Conservation (phyloP, 2,113 vertebrate species). For the Rutilus rutilus region DNA sequence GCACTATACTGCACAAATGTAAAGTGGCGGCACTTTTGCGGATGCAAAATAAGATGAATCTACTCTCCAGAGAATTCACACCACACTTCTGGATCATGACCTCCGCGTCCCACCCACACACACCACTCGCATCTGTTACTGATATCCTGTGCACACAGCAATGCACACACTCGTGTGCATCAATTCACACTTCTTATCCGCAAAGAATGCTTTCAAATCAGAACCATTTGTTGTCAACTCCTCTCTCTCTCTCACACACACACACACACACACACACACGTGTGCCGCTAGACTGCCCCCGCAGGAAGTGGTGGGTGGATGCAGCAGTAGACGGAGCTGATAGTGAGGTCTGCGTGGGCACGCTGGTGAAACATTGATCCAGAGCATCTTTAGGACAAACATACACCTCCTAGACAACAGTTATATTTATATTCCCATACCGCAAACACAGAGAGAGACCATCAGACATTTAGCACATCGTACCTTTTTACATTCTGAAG, state of each 20-base stretch:
- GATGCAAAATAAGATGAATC: background rate
- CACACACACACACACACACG: conserved; percentile 45
- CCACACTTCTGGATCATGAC: background rate
- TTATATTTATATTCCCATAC: conserved; percentile 16
- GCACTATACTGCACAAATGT: no score
- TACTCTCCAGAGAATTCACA: background rate
- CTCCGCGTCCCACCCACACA: background rate
- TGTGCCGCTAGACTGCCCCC: conserved; percentile 62
- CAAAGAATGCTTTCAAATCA: conserved; percentile 23
- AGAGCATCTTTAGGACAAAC: conserved; percentile 43
- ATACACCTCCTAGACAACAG: conserved; percentile 31
- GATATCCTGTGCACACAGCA: background rate
- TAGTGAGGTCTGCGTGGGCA: conserved; percentile 70
- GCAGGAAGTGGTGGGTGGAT: conserved; percentile 69
- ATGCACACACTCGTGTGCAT: background rate
- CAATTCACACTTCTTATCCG: conserved; percentile 1
- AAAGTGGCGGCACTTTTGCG: background rate
- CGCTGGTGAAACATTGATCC: conserved; percentile 65
- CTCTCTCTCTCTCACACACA: background rate
- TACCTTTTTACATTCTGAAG: background rate
- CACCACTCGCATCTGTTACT: background rate
- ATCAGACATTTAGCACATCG: background rate
- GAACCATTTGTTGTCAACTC: background rate
- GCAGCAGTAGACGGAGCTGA: conserved; percentile 68
- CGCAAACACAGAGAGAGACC: background rate